Percentiles rank a stretch among this genome's conserved stretches.
phyloP scores from a whole-genome alignment of 2,797 vertebrate species.

The Pitangus sulphuratus region DNA sequence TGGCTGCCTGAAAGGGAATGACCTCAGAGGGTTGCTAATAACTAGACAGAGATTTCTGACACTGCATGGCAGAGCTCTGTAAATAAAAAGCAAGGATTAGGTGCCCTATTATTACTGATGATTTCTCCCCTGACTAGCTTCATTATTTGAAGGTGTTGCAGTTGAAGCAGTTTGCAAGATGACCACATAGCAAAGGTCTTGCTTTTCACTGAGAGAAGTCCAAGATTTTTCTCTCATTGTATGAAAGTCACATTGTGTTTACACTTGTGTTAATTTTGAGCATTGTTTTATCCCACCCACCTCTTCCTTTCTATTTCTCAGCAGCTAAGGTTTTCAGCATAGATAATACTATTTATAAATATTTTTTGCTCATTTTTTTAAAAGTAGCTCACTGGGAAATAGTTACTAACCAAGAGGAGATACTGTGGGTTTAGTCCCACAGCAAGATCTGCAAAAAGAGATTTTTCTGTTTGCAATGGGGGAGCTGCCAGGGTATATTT shows the following conservation, averaged over 20 bases:
- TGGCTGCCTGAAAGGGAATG: background rate
- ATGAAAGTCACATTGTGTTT: background rate
- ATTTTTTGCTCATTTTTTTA: background rate
- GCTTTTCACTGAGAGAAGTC: background rate
- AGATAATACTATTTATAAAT: background rate
- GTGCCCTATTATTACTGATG: accelerated
- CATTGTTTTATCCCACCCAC: accelerated
- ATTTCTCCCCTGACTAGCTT: background rate
- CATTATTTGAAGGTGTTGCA: background rate
- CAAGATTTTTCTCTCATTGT: background rate
- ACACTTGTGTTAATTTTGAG: background rate
- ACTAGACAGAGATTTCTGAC: background rate
- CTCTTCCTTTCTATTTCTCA: background rate
- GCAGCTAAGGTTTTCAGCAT: background rate
- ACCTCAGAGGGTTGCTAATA: background rate
- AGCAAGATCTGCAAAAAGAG: background rate
- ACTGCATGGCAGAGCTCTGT: background rate
- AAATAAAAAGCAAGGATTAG: background rate
- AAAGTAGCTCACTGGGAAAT: background rate
- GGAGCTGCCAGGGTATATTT: background rate
- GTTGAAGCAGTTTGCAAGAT: background rate
- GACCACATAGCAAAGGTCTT: background rate
- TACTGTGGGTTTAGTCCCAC: background rate
- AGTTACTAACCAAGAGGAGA: background rate
- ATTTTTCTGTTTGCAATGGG: background rate